Conservation (phyloP, 2,113 vertebrate species). For the Hippolais icterina region DNA sequence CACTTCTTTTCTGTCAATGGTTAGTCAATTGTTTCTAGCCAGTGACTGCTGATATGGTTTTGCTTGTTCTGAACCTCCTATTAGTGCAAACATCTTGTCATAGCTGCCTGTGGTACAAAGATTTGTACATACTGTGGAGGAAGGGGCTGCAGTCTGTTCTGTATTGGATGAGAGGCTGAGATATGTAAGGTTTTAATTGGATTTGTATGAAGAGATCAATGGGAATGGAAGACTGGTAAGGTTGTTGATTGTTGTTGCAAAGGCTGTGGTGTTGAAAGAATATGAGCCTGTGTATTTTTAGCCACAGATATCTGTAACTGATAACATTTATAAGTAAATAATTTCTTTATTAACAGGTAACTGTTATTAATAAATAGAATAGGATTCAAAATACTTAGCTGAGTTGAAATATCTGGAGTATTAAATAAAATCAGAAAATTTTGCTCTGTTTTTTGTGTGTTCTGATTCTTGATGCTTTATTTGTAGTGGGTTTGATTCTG, state of each 20-base stretch:
- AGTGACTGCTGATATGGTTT: background rate
- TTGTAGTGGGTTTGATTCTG: background rate
- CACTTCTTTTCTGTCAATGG: background rate
- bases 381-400: background rate
- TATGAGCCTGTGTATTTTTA: background rate
- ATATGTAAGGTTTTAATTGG: background rate
- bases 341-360: background rate
- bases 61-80: background rate
- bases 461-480: background rate
- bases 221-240: background rate
- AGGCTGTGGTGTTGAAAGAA: background rate
- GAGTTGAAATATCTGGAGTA: background rate
- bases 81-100: background rate
- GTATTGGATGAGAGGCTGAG: background rate
- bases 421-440: background rate
- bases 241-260: background rate
- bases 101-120: background rate
- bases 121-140: background rate
- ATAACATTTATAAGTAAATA: background rate
- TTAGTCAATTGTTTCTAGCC: background rate
- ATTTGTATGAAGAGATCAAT: background rate
- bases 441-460: background rate
- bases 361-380: background rate
- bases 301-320: background rate
- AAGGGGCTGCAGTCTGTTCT: background rate